Evolutionary conservation across 2,888 invertebrate genomes (phyloP), one percentile per base, ranked within the genome.

Genomic region (Drosophila sordidula): DNA sequence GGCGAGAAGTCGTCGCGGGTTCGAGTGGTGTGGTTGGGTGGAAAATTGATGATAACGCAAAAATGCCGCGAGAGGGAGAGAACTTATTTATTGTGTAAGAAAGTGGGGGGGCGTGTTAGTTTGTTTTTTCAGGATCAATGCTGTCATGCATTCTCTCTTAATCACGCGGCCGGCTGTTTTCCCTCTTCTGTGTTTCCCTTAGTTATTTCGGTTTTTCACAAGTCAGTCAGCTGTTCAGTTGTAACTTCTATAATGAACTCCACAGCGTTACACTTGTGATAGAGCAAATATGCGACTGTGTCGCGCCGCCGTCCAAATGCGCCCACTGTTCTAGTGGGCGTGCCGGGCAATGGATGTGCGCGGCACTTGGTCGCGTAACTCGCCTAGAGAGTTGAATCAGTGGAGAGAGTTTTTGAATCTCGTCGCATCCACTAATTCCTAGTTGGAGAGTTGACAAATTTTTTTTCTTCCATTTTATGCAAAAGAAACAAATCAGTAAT

Each of bases 201-300:
- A 18, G 12, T 36, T 8, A 4, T 34, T 26, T 11, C 29, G 16
- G 44, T 2, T 49, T 36, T 74, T 90, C 90, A 90, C 91, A 80
- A 88, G 82, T 78, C 56, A 90, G 90, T 90, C 90, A 90, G 90
- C 91, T 81, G 88, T 90, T 90, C 76, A 80, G 79, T 81, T 89
- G 61, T 75, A 61, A 66, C 50, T 51, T 65, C 25, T 0, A 29
- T 70, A 49, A 50, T 50, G 26, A 80, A 80, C 84, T 84, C 70
- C 65, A 89, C 78, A 75, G 90, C 91, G 90, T 90, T 90, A 90
- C 90, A 91, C 88, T 90, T 90, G 90, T 90, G 90, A 83, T 89
- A 90, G 77, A 90, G 62, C 26, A 90, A 89, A 75, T 66, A 78
- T 70, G 76, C 73, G 71, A 18, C 57, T 78, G 79, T 76, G 74